A percentile compares a stretch with the other conserved stretches of the same genome.
Conservation (phyloP, 2,888 invertebrate species). For the Ophion ellenae region DNA sequence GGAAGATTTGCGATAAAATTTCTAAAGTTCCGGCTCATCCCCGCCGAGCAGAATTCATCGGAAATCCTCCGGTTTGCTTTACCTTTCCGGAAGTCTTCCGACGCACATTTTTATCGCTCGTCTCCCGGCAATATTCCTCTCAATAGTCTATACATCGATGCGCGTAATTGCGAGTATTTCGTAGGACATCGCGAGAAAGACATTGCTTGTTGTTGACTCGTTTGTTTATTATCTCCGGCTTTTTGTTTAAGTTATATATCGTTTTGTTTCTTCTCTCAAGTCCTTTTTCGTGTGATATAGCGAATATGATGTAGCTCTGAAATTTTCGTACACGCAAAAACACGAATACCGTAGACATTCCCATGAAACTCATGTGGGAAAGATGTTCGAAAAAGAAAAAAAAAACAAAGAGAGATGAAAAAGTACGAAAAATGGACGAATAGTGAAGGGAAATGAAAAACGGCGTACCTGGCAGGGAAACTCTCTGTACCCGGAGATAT, state of each 20-base stretch:
- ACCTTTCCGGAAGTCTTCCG: conserved; percentile 23
- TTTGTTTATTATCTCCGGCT: conserved; percentile 38
- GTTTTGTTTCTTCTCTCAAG: conserved; percentile 59
- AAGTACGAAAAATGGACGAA: conserved; percentile 53
- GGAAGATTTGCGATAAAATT: not conserved
- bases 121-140: not conserved
- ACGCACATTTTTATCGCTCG: not conserved
- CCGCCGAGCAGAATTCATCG: not conserved
- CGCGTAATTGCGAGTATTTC: not conserved
- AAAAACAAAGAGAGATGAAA: conserved; percentile 4
- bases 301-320: conserved; percentile 35
- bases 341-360: conserved; percentile 17
- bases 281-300: conserved; percentile 71
- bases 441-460: conserved; percentile 57
- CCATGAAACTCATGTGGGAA: conserved; percentile 6
- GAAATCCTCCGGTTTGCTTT: conserved; percentile 1
- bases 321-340: conserved; percentile 31
- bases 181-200: conserved; percentile 48
- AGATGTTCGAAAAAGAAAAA: conserved; percentile 59
- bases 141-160: not conserved
- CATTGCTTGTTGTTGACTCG: conserved; percentile 47
- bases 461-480: conserved; percentile 65
- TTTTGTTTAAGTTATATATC: conserved; percentile 62
- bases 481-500: conserved; percentile 66
- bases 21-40: not conserved